Evolutionary conservation across 2,888 invertebrate species (phyloP).

Genomic region (Acanthacorydalis orientalis): DNA sequence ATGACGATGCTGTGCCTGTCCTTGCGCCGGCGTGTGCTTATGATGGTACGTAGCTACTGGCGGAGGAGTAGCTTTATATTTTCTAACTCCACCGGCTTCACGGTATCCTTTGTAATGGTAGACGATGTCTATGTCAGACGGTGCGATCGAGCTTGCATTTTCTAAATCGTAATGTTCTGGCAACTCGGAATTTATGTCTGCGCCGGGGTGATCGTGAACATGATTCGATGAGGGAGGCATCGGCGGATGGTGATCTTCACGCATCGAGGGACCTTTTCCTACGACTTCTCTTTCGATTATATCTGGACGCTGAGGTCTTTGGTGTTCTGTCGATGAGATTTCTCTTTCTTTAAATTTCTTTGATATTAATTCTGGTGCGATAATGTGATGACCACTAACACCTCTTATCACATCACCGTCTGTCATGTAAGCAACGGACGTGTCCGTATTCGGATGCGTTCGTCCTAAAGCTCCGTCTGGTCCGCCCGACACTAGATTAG

Average conservation of each 20-base stretch:
- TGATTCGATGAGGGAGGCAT: slow-evolving; percentile 58
- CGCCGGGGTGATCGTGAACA: slow-evolving; percentile 54
- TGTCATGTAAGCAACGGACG: slow-evolving; percentile 49
- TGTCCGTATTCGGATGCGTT: slow-evolving; percentile 50
- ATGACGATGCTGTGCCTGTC: slow-evolving; percentile 55
- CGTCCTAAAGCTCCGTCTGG: slow-evolving; percentile 52
- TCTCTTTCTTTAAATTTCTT: slow-evolving; percentile 82
- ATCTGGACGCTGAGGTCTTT: slow-evolving; percentile 75
- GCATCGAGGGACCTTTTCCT: slow-evolving; percentile 63
- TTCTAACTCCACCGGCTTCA: slow-evolving; percentile 66
- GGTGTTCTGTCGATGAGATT: slow-evolving; percentile 47
- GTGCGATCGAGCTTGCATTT: slow-evolving; percentile 93
- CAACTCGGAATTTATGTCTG: slow-evolving; percentile 60
- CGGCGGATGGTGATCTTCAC: slow-evolving; percentile 65
- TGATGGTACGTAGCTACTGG: slow-evolving; percentile 62
- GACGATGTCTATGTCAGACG: slow-evolving; percentile 92
- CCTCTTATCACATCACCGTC: slow-evolving; percentile 61
- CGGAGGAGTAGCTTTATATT: slow-evolving; percentile 77
- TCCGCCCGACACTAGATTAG: slow-evolving; percentile 46
- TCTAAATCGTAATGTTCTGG: slow-evolving; percentile 93
- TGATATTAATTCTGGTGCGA: slow-evolving; percentile 71
- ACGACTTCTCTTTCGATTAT: slow-evolving; percentile 84
- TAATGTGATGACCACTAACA: slow-evolving; percentile 58
- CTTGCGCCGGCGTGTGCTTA: slow-evolving; percentile 50
- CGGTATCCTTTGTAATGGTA: slow-evolving; percentile 92